Conservation (phyloP, 2,113 vertebrate genomes). For the Dolichallabes microphthalmus region DNA sequence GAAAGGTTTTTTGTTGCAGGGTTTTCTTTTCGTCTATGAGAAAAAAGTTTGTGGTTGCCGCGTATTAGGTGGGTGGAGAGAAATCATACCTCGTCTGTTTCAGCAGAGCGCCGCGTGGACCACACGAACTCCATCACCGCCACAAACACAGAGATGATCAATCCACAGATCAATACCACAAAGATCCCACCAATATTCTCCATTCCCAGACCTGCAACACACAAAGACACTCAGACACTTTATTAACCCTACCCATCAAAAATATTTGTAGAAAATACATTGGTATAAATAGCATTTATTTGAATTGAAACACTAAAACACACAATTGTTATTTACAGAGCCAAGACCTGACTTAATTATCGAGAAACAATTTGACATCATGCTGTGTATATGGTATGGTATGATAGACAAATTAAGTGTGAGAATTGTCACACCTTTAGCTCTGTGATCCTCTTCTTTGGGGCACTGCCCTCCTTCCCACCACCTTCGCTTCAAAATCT, state of each 20-base stretch:
- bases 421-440: conserved; percentile 74
- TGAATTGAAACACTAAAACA: not conserved
- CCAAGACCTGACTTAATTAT: not conserved
- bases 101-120: conserved; percentile 82
- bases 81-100: conserved; percentile 80
- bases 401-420: not conserved
- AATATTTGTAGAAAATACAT: not conserved
- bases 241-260: not conserved
- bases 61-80: not conserved
- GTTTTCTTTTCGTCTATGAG: not conserved
- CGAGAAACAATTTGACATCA: not conserved
- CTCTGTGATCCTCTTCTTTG: conserved; percentile 87
- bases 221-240: conserved; percentile 21
- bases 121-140: conserved; percentile 91
- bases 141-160: conserved; percentile 88
- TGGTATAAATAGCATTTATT: not conserved
- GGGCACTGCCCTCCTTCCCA: conserved; percentile 89
- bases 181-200: conserved; percentile 91
- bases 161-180: conserved; percentile 87
- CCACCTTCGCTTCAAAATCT: conserved; percentile 89
- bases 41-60: not conserved
- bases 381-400: not conserved
- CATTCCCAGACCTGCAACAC: conserved; percentile 78
- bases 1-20: not conserved
- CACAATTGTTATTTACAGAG: not conserved